Percentiles rank a stretch among this genome's conserved stretches.
Conservation (phyloP, 2,888 invertebrate species). For the Cheilosia soror region DNA sequence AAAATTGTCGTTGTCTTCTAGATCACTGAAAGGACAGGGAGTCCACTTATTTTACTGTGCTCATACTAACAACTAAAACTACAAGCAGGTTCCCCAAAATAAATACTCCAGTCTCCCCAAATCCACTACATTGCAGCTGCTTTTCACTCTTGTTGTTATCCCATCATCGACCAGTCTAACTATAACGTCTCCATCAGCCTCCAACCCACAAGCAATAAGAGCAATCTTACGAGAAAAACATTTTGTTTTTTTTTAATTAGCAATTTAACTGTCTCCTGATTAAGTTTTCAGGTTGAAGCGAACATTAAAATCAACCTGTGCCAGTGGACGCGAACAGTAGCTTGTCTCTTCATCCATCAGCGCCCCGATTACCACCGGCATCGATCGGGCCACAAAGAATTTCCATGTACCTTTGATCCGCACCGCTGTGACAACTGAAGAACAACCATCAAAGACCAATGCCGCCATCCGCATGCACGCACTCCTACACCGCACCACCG, state of each 20-base stretch:
- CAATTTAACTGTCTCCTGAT: conserved; percentile 64
- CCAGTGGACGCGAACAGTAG: conserved; percentile 51
- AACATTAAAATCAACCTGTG: conserved; percentile 46
- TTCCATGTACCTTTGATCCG: conserved; percentile 48
- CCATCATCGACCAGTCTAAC: too few relatives aligned
- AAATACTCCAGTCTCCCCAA: too few relatives aligned
- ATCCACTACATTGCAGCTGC: background rate
- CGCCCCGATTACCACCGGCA: conserved; percentile 67
- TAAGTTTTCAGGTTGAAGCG: conserved; percentile 56
- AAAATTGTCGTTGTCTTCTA: too few relatives aligned
- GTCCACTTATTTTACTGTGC: too few relatives aligned
- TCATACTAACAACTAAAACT: background rate
- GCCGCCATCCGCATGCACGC: conserved; percentile 26
- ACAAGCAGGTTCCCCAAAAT: background rate
- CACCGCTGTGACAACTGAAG: conserved; percentile 38
- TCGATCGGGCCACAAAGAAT: conserved; percentile 53
- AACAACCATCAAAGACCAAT: conserved; percentile 49
- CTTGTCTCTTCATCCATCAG: conserved; percentile 52
- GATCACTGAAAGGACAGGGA: too few relatives aligned
- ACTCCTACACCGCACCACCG: conserved; percentile 59
- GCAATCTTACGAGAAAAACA: background rate
- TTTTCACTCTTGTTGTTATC: background rate
- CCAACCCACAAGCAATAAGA: too few relatives aligned
- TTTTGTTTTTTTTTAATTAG: conserved; percentile 27
- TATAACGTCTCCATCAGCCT: background rate